These are phyloP conservation scores for Pelochelys cantorii DNA, from an alignment of 2,797 vertebrate species.

Conservation along the genomic window DNA sequence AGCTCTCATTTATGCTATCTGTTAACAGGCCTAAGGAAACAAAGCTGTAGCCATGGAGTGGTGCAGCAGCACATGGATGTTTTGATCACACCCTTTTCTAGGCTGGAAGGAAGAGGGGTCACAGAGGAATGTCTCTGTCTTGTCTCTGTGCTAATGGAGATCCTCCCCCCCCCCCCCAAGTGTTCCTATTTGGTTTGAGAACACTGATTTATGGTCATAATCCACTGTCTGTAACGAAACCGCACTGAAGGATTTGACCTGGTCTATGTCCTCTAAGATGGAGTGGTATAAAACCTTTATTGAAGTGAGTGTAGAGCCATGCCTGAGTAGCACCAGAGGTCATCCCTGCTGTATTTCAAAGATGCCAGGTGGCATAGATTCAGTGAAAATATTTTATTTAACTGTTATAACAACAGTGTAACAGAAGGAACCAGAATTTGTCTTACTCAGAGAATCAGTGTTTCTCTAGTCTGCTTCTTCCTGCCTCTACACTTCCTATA, in stretches of 20 bases:
- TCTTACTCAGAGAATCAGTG: background rate
- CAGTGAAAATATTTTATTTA: background rate
- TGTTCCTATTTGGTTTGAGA: background rate
- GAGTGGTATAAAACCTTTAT: background rate
- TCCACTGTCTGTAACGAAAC: background rate
- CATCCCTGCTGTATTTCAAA: background rate
- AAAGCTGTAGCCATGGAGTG: background rate
- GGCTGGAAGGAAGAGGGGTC: background rate
- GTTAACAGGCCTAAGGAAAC: background rate
- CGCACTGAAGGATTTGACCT: background rate
- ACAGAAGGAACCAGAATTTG: background rate
- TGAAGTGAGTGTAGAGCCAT: background rate
- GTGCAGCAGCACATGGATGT: background rate
- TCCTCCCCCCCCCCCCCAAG: background rate
- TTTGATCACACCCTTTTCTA: background rate
- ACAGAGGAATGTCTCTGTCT: background rate
- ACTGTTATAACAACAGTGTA: background rate
- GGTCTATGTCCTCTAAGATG: accelerated
- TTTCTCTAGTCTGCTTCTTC: conserved; percentile 3
- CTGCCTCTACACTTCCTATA: background rate
- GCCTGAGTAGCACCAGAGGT: background rate
- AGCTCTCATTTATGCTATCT: background rate
- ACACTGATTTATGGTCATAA: background rate
- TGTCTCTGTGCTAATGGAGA: background rate
- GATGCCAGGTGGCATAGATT: background rate